phyloP scores from a whole-genome alignment of 2,888 invertebrate species.

The Amphimallon solstitiale region DNA sequence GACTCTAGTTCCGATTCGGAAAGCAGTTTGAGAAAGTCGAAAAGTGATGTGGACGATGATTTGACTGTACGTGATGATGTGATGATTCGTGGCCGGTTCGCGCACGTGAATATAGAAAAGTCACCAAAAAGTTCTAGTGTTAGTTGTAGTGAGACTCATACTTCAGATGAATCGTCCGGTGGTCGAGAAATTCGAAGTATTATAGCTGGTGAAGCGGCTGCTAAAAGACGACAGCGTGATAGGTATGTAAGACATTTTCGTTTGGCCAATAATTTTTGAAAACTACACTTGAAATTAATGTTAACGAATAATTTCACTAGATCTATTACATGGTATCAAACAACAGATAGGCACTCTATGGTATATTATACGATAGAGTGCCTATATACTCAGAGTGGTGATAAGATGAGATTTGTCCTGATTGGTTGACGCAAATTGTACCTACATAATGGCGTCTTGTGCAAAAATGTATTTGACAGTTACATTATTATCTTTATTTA shows the following conservation, averaged over 20 bases:
- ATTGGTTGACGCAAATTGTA: too few relatives aligned
- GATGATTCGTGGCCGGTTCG: slow-evolving; percentile 26
- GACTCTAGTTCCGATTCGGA: slow-evolving; percentile 59
- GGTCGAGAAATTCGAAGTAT: slow-evolving; percentile 73
- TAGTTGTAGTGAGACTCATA: slow-evolving; percentile 46
- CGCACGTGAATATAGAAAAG: slow-evolving; percentile 33
- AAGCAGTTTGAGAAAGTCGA: slow-evolving; percentile 33
- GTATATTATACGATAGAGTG: too few relatives aligned
- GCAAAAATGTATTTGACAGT: too few relatives aligned
- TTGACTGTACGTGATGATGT: slow-evolving; percentile 27
- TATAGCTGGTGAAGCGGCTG: slow-evolving; percentile 65
- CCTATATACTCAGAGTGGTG: too few relatives aligned
- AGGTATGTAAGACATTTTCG: slow-evolving; percentile 62
- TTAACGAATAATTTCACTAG: too few relatives aligned
- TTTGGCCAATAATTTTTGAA: neutral
- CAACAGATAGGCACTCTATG: too few relatives aligned
- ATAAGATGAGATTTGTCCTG: too few relatives aligned
- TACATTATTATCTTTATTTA: too few relatives aligned
- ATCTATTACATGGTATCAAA: too few relatives aligned
- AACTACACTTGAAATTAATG: neutral
- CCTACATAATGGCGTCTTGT: too few relatives aligned
- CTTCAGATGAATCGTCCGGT: slow-evolving; percentile 73
- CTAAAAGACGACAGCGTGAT: slow-evolving; percentile 60
- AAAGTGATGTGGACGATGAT: slow-evolving; percentile 28
- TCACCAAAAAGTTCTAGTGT: slow-evolving; percentile 34